Evolutionary conservation across 1,140 invertebrate genomes (phyloP), one percentile per base, ranked within the genome.

Genomic region (Frieseomelitta varia): DNA sequence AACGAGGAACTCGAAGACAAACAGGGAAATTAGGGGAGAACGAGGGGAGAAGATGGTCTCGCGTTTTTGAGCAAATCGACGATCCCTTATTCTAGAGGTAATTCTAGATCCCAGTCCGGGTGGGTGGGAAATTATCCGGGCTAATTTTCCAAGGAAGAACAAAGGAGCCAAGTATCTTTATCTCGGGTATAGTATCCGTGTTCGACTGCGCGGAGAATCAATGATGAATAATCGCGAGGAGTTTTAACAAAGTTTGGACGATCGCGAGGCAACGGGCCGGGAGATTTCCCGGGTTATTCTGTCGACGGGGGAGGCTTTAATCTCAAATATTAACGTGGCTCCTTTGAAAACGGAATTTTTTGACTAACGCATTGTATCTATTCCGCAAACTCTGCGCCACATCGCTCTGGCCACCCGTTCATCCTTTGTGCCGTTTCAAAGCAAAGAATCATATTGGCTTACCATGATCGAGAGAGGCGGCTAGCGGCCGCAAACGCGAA

Each of bases 301-400:
- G 21, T 21, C 34, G 47, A 51, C 39, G 12, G n/a, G 73, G n/a
- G 24, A 4, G 39, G 76, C 65, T 84, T 79, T 79, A 68, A 84
- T 84, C 81, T 84, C 76, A 69, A 84, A 78, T 84, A 84, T 84
- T 84, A 84, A 84, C 81, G 39, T 61, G 74, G 12, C 58, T 34
- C 75, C 67, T 78, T 67, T 69, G 65, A 39, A 84, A 84, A 71
- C 55, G 1, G 47, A 72, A 63, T 72, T 79, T 84, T 39, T 79
- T 53, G 75, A 68, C 81, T 56, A 73, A 84, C 30, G 67, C 68
- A 84, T 84, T 63, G 75, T 75, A 68, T 55, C 34, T 19, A 67
- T 34, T 24, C 14, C 34, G 11, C 39, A 53, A 53, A 12, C 51
- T 58, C 30, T 81, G 27, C n/a, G 39, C 39, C 39, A 4, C 56